Conservation (phyloP, 1,140 invertebrate genomes). For the Habropoda laboriosa region DNA sequence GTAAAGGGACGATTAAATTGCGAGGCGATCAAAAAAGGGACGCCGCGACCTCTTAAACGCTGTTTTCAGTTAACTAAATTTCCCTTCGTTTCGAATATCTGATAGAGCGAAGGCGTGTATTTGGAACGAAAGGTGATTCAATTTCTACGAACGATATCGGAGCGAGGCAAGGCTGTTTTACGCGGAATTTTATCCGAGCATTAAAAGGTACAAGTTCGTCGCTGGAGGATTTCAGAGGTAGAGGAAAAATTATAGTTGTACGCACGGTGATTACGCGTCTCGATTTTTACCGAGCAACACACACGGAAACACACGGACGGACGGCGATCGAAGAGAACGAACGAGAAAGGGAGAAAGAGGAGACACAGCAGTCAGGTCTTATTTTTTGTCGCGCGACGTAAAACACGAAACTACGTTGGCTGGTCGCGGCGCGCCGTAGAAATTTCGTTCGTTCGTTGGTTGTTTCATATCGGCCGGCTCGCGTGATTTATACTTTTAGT, state of each 20-base stretch:
- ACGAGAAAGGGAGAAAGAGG: neutral
- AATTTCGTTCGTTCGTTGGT: constrained; percentile 60
- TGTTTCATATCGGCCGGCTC: constrained; percentile 61
- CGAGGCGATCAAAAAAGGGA: neutral
- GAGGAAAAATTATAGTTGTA: neutral
- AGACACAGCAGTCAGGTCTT: constrained; percentile 6
- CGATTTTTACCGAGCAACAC: constrained; percentile 10
- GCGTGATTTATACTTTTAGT: constrained; percentile 66
- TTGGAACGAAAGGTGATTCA: neutral
- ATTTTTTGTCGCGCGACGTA: constrained; percentile 49
- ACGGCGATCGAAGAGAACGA: neutral
- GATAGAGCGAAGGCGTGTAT: neutral
- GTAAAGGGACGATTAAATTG: constrained; percentile 14
- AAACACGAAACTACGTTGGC: constrained; percentile 30
- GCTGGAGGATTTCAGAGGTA: neutral
- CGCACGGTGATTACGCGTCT: neutral
- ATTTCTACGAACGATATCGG: neutral
- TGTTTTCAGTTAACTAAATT: constrained; percentile 40
- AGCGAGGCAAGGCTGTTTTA: neutral
- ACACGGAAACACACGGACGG: neutral
- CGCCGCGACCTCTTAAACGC: neutral
- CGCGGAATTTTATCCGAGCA: neutral
- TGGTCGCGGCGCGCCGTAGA: constrained; percentile 26
- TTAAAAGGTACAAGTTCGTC: neutral
- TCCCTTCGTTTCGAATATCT: no score